Conservation (phyloP, 2,797 vertebrate species). For the Enteromius paludinosus region DNA sequence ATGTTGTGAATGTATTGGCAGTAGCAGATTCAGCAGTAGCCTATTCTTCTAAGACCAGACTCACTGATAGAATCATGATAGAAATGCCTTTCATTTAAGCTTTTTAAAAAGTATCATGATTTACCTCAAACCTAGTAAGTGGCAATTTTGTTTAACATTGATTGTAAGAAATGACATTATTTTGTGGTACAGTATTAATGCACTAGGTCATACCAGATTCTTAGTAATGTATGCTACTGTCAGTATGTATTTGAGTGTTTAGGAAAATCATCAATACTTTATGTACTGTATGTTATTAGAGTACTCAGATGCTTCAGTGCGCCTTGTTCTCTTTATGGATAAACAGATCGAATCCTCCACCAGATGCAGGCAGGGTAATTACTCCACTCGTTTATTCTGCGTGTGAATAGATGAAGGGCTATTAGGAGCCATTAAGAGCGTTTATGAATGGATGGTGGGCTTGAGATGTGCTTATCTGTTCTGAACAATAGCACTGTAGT, state of each 20-base stretch:
- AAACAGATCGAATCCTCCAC: slow-evolving; percentile 23
- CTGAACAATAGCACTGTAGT: slow-evolving; percentile 2
- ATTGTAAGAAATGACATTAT: background rate
- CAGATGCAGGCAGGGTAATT: slow-evolving; percentile 8
- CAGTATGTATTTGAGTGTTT: background rate
- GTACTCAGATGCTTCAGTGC: background rate
- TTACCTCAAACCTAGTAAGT: background rate
- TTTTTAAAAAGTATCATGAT: background rate
- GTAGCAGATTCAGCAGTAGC: background rate
- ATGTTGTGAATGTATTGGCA: background rate
- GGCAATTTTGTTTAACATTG: background rate
- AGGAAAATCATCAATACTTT: background rate
- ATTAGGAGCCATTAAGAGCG: slow-evolving; percentile 24
- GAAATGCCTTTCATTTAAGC: background rate
- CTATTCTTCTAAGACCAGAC: too few relatives aligned
- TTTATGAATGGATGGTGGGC: slow-evolving; percentile 4
- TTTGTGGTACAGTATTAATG: background rate
- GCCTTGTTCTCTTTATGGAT: background rate
- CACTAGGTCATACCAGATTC: background rate
- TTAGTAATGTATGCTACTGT: background rate
- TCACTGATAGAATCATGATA: too few relatives aligned
- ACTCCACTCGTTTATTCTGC: slow-evolving; percentile 13
- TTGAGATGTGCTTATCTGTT: slow-evolving; percentile 14
- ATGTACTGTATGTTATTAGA: slow-evolving; percentile 29
- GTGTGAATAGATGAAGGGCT: slow-evolving; percentile 15